These are phyloP conservation scores for Anoplopoma fimbria DNA, from an alignment of 2,113 vertebrate genomes.

Conservation along the genomic window DNA sequence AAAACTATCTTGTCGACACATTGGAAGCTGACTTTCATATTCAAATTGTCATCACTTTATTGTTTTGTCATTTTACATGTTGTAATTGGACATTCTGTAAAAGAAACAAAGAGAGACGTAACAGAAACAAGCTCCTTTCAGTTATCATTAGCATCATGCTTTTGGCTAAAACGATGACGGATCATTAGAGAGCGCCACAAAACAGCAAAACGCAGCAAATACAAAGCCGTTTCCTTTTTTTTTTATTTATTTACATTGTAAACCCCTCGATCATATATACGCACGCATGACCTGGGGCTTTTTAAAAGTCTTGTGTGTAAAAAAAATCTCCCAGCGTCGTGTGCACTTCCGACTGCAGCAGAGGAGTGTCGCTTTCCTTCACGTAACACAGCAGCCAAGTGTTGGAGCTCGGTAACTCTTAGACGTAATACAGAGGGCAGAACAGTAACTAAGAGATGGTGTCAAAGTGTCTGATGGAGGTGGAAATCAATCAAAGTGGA, in stretches of 20 bases:
- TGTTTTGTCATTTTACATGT: constrained; percentile 76
- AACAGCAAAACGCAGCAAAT: constrained; percentile 76
- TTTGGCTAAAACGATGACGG: constrained; percentile 75
- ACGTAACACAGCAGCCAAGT: constrained; percentile 28
- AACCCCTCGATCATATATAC: constrained; percentile 46
- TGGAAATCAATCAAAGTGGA: neutral
- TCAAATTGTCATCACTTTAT: constrained; percentile 80
- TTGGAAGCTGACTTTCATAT: constrained; percentile 45
- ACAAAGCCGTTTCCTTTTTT: constrained; percentile 75
- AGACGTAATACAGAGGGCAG: neutral
- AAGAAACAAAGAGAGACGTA: constrained; percentile 62
- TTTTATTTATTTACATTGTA: constrained; percentile 65
- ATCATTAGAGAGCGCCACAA: constrained; percentile 75
- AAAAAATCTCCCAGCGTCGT: constrained; percentile 57
- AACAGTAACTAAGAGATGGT: neutral
- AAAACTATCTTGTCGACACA: neutral
- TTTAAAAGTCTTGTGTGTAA: constrained; percentile 66
- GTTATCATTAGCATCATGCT: constrained; percentile 77
- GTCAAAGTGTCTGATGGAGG: neutral
- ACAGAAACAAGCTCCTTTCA: constrained; percentile 51
- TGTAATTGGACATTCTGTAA: constrained; percentile 78
- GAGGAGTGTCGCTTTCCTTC: constrained; percentile 13
- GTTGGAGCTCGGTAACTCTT: constrained; percentile 1
- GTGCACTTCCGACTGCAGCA: constrained; percentile 25
- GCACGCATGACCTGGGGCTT: constrained; percentile 48